Conservation (phyloP, 1,140 invertebrate species). For the Glossosoma conforme region DNA sequence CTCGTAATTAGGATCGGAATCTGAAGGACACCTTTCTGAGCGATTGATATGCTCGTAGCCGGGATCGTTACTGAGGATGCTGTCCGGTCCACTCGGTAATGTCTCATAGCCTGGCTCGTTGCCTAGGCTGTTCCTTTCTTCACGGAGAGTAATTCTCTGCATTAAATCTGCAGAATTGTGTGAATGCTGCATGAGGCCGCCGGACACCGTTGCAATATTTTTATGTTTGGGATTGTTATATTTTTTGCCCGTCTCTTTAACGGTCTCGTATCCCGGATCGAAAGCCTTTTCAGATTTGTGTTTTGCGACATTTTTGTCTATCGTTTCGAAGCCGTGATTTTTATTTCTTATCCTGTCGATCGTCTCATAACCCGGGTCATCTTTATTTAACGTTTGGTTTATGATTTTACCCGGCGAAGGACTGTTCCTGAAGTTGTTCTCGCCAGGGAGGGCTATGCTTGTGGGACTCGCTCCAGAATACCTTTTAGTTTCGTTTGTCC, state of each 20-base stretch:
- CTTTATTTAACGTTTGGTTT: conserved; percentile 24
- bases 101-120: conserved; percentile 40
- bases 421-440: conserved; percentile 13
- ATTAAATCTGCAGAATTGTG: conserved; percentile 21
- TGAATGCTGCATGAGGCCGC: conserved; percentile 17
- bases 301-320: conserved; percentile 36
- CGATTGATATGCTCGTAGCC: conserved; percentile 57
- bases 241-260: conserved; percentile 43
- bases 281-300: conserved; percentile 42
- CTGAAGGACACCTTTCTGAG: conserved; percentile 51
- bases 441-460: conserved; percentile 4
- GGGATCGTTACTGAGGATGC: conserved; percentile 55
- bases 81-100: conserved; percentile 52
- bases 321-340: conserved; percentile 49
- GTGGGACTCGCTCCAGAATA: conserved; percentile 22
- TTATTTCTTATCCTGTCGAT: conserved; percentile 43
- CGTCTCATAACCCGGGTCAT: conserved; percentile 50
- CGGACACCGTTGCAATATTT: conserved; percentile 19
- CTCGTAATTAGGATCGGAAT: conserved; percentile 68
- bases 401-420: conserved; percentile 32
- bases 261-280: conserved; percentile 62
- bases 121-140: conserved; percentile 18
- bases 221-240: conserved; percentile 24
- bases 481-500: conserved; percentile 23
- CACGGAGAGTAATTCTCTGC: conserved; percentile 19